These are phyloP conservation scores for Cyrtonyx montezumae DNA, from an alignment of 2,113 vertebrate genomes.

Conservation along the genomic window DNA sequence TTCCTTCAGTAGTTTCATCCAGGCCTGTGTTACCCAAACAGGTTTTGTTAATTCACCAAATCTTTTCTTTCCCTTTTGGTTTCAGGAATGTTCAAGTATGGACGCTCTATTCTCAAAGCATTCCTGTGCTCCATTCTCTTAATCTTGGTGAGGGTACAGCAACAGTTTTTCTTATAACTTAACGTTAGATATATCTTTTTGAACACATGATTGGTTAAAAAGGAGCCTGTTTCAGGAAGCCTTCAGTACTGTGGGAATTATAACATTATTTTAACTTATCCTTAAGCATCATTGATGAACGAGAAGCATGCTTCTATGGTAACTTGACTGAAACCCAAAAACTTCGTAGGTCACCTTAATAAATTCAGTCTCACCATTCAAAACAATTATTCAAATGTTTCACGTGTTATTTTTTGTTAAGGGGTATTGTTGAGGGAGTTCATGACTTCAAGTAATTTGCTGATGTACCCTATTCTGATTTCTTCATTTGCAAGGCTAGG, in stretches of 20 bases:
- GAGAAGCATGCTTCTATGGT: background rate
- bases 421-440: background rate
- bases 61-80: fast-evolving
- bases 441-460: background rate
- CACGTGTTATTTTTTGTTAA: background rate
- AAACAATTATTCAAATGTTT: background rate
- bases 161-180: background rate
- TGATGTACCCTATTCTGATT: background rate
- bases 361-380: background rate
- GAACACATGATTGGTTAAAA: background rate
- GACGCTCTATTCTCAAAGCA: background rate
- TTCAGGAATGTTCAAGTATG: fast-evolving
- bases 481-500: background rate
- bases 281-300: background rate
- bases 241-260: background rate
- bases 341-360: background rate
- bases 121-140: background rate
- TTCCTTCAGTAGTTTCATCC: background rate
- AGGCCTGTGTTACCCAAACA: background rate
- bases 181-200: background rate
- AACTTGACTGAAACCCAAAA: background rate
- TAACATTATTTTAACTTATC: background rate
- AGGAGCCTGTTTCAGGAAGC: background rate
- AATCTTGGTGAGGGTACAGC: fast-evolving
- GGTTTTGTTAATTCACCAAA: background rate